Evolutionary conservation across 2,888 invertebrate genomes (phyloP), one percentile per base, ranked within the genome.

Genomic region (Petrolisthes manimaculis): DNA sequence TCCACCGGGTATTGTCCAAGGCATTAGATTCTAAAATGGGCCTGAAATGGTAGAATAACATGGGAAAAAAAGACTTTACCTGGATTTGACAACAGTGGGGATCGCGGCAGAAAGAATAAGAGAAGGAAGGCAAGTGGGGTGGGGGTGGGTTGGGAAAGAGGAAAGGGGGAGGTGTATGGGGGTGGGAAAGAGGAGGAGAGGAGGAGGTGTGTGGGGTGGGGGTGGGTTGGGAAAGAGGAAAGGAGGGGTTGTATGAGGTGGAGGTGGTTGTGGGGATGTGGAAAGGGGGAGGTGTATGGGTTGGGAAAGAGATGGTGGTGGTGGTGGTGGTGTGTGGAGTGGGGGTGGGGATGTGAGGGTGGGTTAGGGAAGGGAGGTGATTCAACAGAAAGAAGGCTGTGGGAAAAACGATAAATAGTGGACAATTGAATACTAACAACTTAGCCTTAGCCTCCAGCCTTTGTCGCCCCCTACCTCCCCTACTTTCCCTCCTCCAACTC

Each of bases 351-450:
- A 37, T 37, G 37, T 37, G 37, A 37, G 37, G n/a, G 6, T 12
- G 54, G 56, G 54, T 54, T 18, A 54, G n/a, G 9, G 24, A 3
- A 18, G 37, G 56, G n/a, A 14, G 21, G 14, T 6, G 77, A 77
- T 4, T 53, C 5, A 4, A 5, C 6, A 21, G 21, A 51, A 24
- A 24, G 21, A 21, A 14, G 14, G 61, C 61, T 18, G 61, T 21
- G 77, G 67, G 84, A 53, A 75, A 53, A 53, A 54, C 67, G 61
- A 21, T 53, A 61, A 53, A 78, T 6, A 53, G 37, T n/a, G 14
- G 12, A 67, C 67, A n/a, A 83, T 56, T 56, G 83, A 82, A 61
- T 67, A 56, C 67, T 61, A 82, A 74, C 84, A 77, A 55, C 24
- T 67, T 37, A 9, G 51, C 82, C 69, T 14, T 51, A n/a, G 12